phyloP scores from a whole-genome alignment of 2,113 vertebrate genomes.

The Acanthisitta chloris region DNA sequence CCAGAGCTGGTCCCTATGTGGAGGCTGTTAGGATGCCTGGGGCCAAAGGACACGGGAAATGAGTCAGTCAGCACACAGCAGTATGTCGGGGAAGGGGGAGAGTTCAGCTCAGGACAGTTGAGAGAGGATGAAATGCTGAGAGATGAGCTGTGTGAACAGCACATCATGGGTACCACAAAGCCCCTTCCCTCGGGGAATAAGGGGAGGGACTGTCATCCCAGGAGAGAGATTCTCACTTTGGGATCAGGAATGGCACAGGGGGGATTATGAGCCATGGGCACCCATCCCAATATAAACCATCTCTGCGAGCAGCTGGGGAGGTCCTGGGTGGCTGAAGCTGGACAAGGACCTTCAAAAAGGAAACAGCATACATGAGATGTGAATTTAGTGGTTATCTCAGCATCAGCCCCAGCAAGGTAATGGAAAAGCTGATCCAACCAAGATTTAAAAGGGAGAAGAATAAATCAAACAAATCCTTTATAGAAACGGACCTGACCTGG shows the following conservation, averaged over 20 bases:
- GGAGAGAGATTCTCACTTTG: accelerated
- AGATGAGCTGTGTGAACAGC: accelerated
- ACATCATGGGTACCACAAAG: not conserved
- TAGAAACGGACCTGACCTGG: not conserved
- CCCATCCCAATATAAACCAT: not conserved
- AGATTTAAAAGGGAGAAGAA: not conserved
- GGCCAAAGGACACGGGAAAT: conserved; percentile 8
- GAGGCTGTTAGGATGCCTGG: not conserved
- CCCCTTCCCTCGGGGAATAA: accelerated
- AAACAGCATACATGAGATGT: accelerated
- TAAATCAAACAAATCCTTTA: not conserved
- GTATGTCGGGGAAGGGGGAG: accelerated
- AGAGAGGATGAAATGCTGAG: accelerated
- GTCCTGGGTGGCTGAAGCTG: not conserved
- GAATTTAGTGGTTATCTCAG: not conserved
- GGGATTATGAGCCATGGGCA: not conserved
- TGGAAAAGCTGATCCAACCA: not conserved
- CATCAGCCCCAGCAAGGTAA: not conserved
- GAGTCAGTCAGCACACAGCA: not conserved
- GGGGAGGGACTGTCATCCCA: accelerated
- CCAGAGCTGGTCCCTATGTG: not conserved
- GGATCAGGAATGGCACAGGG: not conserved
- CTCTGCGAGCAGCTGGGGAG: not conserved
- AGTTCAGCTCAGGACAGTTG: not conserved
- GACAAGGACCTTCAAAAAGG: not conserved